Base-by-base conservation (phyloP, 53 echinoderm and acorn worm genomes). In the Crossaster papposus region DNA sequence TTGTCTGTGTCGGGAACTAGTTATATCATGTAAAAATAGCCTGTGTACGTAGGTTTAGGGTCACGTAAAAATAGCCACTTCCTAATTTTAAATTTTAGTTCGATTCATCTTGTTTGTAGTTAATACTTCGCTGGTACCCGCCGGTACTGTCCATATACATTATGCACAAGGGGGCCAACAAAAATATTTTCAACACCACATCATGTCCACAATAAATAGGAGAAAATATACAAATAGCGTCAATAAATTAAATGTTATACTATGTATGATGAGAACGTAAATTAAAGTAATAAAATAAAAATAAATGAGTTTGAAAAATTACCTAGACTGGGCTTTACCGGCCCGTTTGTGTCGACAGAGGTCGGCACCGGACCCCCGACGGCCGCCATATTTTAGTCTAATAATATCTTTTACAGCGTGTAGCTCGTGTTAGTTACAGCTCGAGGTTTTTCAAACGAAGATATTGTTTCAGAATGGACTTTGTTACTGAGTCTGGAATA, bases 271-370 rank as follows among this genome's bases (percentile, higher is more conserved):
- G 3, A 33, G 5, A 44, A 44, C 44, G 44, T 44, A 7, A 44
- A 44, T 7, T 58, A 17, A 31, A 1, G 17, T 17, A 58, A 71
- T 29, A 6, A n/a, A 36, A 4, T 38, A 20, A 35, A 23, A 78
- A 77, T 31, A 12, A 15, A 30, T 9, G 30, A 20, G 37, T 63
- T 6, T 22, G 18, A 55, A 23, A 36, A 64, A n/a, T 26, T 54
- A 90, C 90, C 72, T 73, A 11, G 4, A 55, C 81, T 72, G 73
- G 75, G 38, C 20, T 90, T 90, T 11, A 70, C 73, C 26, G 36
- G 81, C 13, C 90, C 90, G 72, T 90, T 90, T 75, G 90, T 90
- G 28, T 80, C 90, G 34, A 81, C 30, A 36, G 90, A 72, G 17
- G 81, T 23, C 17, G 90, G 23, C 23, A 51, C 33, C 22, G 73